Evolutionary conservation across 2,888 invertebrate genomes (phyloP), one percentile per base, ranked within the genome.

Genomic region (Drosophila ustulata): DNA sequence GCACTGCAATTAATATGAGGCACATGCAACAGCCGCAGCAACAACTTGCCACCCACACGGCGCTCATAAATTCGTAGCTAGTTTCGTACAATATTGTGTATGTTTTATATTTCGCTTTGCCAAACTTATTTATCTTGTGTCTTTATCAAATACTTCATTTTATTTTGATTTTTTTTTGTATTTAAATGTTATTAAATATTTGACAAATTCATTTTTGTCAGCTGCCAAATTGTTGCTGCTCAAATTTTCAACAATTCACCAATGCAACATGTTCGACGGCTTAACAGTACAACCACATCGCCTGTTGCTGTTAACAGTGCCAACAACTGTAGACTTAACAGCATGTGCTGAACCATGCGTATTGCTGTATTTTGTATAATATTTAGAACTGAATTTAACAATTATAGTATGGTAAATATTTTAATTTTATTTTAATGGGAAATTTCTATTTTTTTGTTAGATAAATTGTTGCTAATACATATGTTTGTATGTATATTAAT

Each of bases 1-100:
- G 67, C 71, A 72, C 66, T 72, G 87, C 82, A 86, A 86, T 86
- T 86, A 80, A 80, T 82, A 80, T 68, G 61, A 69, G 63, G 70
- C 56, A 66, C 65, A 77, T 68, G 65, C 84, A 77, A 68, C 61
- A 59, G 18, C 50, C 55, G 37, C 51, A 13, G 23, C 50, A 65
- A 13, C 47, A 50, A 26, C 75, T 71, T 68, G 73, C 68, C 73
- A 77, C 68, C 75, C 73, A 75, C 75, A 62, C 58, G 30, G 32
- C n/a, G 45, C 25, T 32, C 32, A 11, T 51, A 58, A 66, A 66
- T 51, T 11, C 43, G 57, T 67, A 57, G 56, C 34, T 37, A 55
- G 28, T 49, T 52, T 56, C 49, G 11, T 5, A 13, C 9, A 37
- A 11, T 13, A 25, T 26, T 52, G 11, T 5, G 9, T 6, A 26